Evolutionary conservation across 2,888 invertebrate species (phyloP).

Genomic region (Polymixis lichenea): DNA sequence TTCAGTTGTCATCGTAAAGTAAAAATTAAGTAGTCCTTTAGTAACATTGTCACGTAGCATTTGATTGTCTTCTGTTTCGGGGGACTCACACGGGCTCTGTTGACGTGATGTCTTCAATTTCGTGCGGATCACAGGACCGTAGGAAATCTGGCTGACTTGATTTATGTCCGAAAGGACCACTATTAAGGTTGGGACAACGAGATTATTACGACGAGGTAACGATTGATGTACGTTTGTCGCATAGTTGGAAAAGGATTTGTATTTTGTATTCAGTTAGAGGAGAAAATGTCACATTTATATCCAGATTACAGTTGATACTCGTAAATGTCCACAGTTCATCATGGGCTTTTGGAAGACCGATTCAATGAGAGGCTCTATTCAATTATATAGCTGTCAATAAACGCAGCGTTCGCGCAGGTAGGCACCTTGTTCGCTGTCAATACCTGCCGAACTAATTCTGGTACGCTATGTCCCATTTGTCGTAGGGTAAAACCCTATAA

Average conservation of each 20-base stretch:
- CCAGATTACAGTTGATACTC: not conserved
- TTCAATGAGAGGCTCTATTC: too few relatives aligned
- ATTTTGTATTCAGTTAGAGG: not conserved
- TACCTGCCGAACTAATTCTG: too few relatives aligned
- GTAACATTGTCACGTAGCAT: constrained; percentile 74
- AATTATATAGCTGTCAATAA: too few relatives aligned
- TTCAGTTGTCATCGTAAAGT: constrained; percentile 71
- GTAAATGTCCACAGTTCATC: not conserved
- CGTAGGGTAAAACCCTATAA: too few relatives aligned
- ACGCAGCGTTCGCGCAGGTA: too few relatives aligned
- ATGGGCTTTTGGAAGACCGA: not conserved
- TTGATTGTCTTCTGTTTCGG: constrained; percentile 59
- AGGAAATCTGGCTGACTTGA: constrained; percentile 34
- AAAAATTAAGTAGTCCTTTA: constrained; percentile 75
- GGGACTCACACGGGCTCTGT: constrained; percentile 42
- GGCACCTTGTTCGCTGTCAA: too few relatives aligned
- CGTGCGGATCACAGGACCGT: constrained; percentile 29
- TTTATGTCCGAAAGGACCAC: constrained; percentile 33
- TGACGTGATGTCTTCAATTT: constrained; percentile 42
- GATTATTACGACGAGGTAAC: constrained; percentile 25
- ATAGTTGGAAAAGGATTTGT: not conserved
- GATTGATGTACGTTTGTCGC: constrained; percentile 13
- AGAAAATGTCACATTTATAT: not conserved
- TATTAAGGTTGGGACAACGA: constrained; percentile 6
- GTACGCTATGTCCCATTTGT: too few relatives aligned